Percentiles rank a stretch among this genome's conserved stretches.
Evolutionary conservation across 2,888 invertebrate genomes (phyloP).

Genomic region (Spicauda simplicius): DNA sequence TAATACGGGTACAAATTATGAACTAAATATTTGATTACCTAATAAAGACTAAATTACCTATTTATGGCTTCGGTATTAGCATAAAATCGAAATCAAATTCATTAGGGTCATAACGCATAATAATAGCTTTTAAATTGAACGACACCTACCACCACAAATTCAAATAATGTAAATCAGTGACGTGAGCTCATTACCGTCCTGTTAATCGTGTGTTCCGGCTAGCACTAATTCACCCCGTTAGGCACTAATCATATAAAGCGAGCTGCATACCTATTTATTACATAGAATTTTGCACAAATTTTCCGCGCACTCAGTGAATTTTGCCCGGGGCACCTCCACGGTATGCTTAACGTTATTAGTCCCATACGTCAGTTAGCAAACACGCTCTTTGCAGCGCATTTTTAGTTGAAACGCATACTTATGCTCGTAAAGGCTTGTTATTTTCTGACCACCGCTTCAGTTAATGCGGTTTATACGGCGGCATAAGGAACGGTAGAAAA

Average conservation of each 20-base stretch:
- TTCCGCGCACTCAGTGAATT: slow-evolving; percentile 19
- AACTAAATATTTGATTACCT: not conserved
- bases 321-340: slow-evolving; percentile 5
- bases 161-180: slow-evolving; percentile 21
- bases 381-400: slow-evolving; percentile 13
- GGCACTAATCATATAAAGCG: slow-evolving; percentile 29
- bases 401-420: slow-evolving; percentile 6
- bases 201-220: slow-evolving; percentile 22
- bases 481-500: not conserved
- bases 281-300: slow-evolving; percentile 29
- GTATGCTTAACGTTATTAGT: slow-evolving; percentile 36
- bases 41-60: no score
- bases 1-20: not conserved
- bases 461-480: not conserved
- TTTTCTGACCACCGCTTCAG: slow-evolving; percentile 15
- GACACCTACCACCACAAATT: slow-evolving; percentile 12
- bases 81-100: not conserved
- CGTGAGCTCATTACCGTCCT: slow-evolving; percentile 10
- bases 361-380: slow-evolving; percentile 25
- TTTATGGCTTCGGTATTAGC: no score
- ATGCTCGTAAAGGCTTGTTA: slow-evolving; percentile 5
- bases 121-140: not conserved
- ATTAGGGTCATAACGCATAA: not conserved
- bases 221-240: slow-evolving; percentile 22
- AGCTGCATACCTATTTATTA: slow-evolving; percentile 26